Conservation (phyloP, 2,888 invertebrate genomes). For the Nephrotoma appendiculata region DNA sequence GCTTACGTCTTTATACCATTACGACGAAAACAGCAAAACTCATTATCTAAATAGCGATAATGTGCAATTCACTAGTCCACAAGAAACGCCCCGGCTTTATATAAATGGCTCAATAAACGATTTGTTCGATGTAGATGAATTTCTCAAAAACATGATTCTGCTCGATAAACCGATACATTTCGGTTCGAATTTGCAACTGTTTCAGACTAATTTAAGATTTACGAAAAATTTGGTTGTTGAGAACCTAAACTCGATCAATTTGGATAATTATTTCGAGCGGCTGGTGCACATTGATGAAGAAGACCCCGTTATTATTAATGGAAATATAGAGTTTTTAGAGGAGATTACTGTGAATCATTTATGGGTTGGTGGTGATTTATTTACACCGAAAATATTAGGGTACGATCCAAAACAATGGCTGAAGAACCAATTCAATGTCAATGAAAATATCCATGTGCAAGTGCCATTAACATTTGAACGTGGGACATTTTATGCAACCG, state of each 20-base stretch:
- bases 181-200: constrained; percentile 13
- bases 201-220: constrained; percentile 13
- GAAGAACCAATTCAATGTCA: constrained; percentile 23
- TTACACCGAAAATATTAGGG: constrained; percentile 25
- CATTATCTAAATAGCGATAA: constrained; percentile 21
- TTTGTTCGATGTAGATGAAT: constrained; percentile 17
- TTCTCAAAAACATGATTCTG: constrained; percentile 21
- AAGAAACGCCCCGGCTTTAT: constrained; percentile 18
- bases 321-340: constrained; percentile 27
- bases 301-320: constrained; percentile 19
- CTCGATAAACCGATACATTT: constrained; percentile 15
- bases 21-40: constrained; percentile 14
- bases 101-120: constrained; percentile 21
- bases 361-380: constrained; percentile 20
- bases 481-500: constrained; percentile 29
- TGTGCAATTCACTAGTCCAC: constrained; percentile 15
- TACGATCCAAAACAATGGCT: constrained; percentile 31
- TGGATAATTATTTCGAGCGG: constrained; percentile 26
- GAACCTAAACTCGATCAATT: constrained; percentile 23
- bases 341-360: constrained; percentile 21
- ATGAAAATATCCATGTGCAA: constrained; percentile 17
- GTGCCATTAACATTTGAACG: constrained; percentile 31
- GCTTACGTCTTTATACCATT: constrained; percentile 16
- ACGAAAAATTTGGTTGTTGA: constrained; percentile 24
- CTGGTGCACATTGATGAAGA: constrained; percentile 29